A percentile compares a stretch with the other conserved stretches of the same genome.
These are phyloP conservation scores for Lepeophtheirus salmonis DNA, from an alignment of 1,140 invertebrate species.

Conservation along the genomic window DNA sequence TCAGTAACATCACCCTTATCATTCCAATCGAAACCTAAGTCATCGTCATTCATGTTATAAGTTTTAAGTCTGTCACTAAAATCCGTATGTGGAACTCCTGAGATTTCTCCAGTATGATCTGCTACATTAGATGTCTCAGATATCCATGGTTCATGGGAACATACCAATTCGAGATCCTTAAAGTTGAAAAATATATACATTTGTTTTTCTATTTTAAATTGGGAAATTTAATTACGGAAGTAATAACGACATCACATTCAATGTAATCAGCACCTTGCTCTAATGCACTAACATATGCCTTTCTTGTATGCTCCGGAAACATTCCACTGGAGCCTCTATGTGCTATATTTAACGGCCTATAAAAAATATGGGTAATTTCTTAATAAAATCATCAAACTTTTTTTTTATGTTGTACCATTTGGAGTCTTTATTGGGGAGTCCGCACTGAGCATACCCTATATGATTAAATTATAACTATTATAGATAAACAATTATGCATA, in stretches of 20 bases:
- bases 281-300: conserved; percentile 1
- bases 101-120: neutral
- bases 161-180: conserved; percentile 12
- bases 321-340: conserved; percentile 13
- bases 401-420: too few relatives aligned
- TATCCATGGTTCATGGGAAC: conserved; percentile 16
- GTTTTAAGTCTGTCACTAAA: conserved; percentile 1
- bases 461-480: too few relatives aligned
- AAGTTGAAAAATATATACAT: neutral
- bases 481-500: too few relatives aligned
- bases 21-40: conserved; percentile 12
- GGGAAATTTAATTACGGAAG: conserved; percentile 5
- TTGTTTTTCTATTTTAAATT: neutral
- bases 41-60: conserved; percentile 16
- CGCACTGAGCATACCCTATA: too few relatives aligned
- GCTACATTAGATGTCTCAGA: neutral
- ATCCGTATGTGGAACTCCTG: neutral
- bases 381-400: too few relatives aligned
- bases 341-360: conserved; percentile 3
- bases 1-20: conserved; percentile 5
- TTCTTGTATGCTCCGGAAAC: conserved; percentile 15
- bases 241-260: conserved; percentile 10
- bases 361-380: neutral
- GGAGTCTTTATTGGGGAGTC: too few relatives aligned
- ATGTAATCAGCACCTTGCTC: conserved; percentile 10